These are phyloP conservation scores for Gandaritis pyraliata DNA, from an alignment of 2,888 invertebrate species.

Conservation along the genomic window DNA sequence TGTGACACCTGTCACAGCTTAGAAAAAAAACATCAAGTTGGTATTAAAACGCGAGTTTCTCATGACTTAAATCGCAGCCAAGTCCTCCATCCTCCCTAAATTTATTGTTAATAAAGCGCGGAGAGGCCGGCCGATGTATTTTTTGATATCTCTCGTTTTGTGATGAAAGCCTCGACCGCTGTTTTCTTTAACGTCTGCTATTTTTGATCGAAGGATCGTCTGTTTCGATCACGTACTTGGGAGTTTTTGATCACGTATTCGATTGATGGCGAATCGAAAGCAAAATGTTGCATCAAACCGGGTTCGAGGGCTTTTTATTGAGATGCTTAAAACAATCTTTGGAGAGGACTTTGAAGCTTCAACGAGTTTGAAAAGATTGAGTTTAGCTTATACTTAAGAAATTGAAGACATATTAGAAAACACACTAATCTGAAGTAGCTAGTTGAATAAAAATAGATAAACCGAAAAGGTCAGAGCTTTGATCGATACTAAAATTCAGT, in stretches of 20 bases:
- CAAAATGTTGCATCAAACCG: conserved; percentile 34
- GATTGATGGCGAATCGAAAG: conserved; percentile 30
- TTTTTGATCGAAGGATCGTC: conserved; percentile 45
- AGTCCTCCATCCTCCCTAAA: conserved; percentile 68
- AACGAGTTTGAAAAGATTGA: conserved; percentile 4
- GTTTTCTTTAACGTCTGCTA: conserved; percentile 55
- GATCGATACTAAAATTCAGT: too few relatives aligned
- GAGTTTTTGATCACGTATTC: conserved; percentile 43
- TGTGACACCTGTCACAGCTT: too few relatives aligned
- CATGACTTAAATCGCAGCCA: conserved; percentile 40
- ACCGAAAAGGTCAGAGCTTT: too few relatives aligned
- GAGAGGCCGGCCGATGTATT: conserved; percentile 76
- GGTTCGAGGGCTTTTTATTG: conserved; percentile 21
- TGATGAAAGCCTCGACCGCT: conserved; percentile 66
- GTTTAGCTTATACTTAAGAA: conserved; percentile 1
- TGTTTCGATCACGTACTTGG: conserved; percentile 42
- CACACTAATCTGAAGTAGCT: too few relatives aligned
- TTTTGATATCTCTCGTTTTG: conserved; percentile 80
- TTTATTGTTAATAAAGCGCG: conserved; percentile 84
- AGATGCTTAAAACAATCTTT: conserved; percentile 29
- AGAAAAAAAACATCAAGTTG: not conserved
- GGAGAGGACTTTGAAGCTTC: conserved; percentile 16
- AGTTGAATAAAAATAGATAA: too few relatives aligned
- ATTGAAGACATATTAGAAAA: not conserved
- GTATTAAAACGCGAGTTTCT: conserved; percentile 32